Conservation (phyloP, 1,140 invertebrate species). For the Cydia pomonella region DNA sequence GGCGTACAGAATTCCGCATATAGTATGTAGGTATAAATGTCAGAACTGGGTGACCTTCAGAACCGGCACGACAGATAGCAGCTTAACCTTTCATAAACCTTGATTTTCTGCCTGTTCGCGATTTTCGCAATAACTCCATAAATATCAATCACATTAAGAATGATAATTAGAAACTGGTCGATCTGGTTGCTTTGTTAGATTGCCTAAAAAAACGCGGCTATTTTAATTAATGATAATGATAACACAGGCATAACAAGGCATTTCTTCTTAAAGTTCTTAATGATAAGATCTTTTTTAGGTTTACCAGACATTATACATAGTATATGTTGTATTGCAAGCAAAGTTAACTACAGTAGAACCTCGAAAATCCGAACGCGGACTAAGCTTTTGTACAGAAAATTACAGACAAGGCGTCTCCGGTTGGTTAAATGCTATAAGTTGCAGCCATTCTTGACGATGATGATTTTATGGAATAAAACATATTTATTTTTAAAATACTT, state of each 20-base stretch:
- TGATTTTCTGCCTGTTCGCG: slow-evolving; percentile 42
- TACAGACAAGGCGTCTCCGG: too few relatives aligned
- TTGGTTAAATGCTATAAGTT: too few relatives aligned
- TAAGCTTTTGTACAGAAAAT: too few relatives aligned
- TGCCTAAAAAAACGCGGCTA: neutral
- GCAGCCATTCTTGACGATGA: too few relatives aligned
- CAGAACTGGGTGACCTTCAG: slow-evolving; percentile 44
- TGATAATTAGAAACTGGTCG: slow-evolving; percentile 1
- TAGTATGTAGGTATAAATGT: neutral
- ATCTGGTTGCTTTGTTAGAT: neutral
- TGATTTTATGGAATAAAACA: too few relatives aligned
- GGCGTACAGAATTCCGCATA: neutral
- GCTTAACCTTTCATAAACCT: slow-evolving; percentile 48
- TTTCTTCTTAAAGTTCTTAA: neutral
- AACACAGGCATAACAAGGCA: neutral
- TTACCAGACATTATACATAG: too few relatives aligned
- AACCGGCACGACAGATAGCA: slow-evolving; percentile 38
- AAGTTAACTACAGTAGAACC: too few relatives aligned
- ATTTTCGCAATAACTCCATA: slow-evolving; percentile 10
- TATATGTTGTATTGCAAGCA: too few relatives aligned
- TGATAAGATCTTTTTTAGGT: neutral
- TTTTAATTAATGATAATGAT: slow-evolving; percentile 12
- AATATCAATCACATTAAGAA: slow-evolving; percentile 11
- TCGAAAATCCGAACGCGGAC: too few relatives aligned
- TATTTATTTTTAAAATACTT: too few relatives aligned